A percentile compares a stretch with the other conserved stretches of the same genome.
Conservation (phyloP, 2,888 invertebrate genomes). For the Zhuqinia jingwanae region DNA sequence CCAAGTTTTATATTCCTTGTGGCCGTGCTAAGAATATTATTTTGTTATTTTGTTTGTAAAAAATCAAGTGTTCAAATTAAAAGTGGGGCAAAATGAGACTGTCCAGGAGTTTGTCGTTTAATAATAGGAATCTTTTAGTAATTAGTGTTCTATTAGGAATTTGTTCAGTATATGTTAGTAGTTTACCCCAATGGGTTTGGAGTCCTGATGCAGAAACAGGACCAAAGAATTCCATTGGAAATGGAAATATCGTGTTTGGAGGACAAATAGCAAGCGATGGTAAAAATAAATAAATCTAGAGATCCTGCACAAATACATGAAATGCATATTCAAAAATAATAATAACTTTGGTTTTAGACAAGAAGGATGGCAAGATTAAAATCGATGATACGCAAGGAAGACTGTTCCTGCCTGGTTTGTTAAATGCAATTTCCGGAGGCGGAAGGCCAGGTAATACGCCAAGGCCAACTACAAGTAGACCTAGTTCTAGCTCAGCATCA, state of each 20-base stretch:
- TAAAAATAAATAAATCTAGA: too few relatives aligned
- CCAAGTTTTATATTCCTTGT: too few relatives aligned
- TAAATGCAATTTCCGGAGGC: constrained; percentile 59
- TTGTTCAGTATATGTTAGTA: constrained; percentile 61
- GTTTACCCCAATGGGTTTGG: constrained; percentile 78
- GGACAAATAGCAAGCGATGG: constrained; percentile 15
- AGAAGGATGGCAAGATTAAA: constrained; percentile 29
- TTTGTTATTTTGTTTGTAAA: background rate
- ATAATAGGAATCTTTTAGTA: constrained; percentile 13
- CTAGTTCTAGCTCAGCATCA: constrained; percentile 18
- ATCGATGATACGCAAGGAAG: constrained; percentile 72
- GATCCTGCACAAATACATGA: too few relatives aligned
- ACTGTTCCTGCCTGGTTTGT: constrained; percentile 68
- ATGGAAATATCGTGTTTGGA: constrained; percentile 41
- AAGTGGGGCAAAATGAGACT: constrained; percentile 53
- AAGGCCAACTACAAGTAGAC: constrained; percentile 11
- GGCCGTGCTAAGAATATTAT: too few relatives aligned
- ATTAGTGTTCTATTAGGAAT: constrained; percentile 31
- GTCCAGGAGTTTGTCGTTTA: background rate
- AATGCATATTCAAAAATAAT: too few relatives aligned
- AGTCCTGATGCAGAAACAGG: constrained; percentile 68
- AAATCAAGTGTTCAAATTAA: background rate
- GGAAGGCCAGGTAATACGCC: constrained; percentile 44
- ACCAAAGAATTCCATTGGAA: constrained; percentile 2
- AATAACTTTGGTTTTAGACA: background rate